Evolutionary conservation across 2,797 vertebrate genomes (phyloP).

Genomic region (Anabacerthia variegaticeps): DNA sequence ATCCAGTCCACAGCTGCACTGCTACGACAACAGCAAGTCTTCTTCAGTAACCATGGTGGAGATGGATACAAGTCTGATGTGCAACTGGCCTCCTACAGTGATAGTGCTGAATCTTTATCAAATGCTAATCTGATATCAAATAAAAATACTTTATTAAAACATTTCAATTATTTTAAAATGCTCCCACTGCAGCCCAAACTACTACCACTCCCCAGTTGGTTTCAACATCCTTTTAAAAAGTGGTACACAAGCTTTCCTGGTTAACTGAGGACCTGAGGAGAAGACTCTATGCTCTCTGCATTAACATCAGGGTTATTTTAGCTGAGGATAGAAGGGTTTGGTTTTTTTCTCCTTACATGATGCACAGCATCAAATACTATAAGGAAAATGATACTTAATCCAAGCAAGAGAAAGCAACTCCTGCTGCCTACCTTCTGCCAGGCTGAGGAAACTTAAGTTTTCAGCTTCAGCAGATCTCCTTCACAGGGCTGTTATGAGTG

Average conservation of each 20-base stretch:
- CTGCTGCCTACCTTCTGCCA: background rate
- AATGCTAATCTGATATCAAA: background rate
- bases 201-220: background rate
- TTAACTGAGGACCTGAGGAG: background rate
- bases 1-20: background rate
- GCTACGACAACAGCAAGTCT: background rate
- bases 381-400: background rate
- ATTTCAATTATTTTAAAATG: background rate
- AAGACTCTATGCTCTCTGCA: background rate
- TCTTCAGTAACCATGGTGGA: background rate
- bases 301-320: background rate
- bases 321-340: background rate
- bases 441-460: background rate
- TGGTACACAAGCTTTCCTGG: background rate
- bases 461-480: background rate
- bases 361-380: background rate
- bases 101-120: background rate
- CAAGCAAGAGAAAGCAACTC: background rate
- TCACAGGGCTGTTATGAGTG: background rate
- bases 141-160: background rate
- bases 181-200: background rate
- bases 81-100: background rate
- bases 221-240: background rate
- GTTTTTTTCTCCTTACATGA: rapidly evolving
- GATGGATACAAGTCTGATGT: background rate